Conservation (phyloP, 1,140 invertebrate species). For the Hydropsyche tenuis region DNA sequence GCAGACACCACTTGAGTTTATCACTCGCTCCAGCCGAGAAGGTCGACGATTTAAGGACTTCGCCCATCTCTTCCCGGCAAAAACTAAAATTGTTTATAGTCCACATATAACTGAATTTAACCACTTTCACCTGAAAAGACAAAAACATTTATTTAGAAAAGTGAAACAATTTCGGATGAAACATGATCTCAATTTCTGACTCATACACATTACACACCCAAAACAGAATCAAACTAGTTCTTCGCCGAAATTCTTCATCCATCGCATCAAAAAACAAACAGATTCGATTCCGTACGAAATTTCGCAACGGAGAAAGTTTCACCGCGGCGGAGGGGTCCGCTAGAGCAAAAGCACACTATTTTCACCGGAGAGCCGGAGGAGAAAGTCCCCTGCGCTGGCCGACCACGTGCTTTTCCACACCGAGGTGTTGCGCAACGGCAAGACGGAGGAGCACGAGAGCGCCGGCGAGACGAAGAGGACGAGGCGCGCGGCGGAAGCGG, state of each 20-base stretch:
- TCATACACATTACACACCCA: no score
- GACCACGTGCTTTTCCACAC: constrained; percentile 8
- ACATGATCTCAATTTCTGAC: no score
- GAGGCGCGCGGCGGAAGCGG: constrained; percentile 26
- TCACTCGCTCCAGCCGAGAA: constrained; percentile 99
- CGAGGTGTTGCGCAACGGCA: constrained; percentile 2
- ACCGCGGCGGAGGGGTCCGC: background rate
- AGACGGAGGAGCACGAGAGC: background rate
- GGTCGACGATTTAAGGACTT: constrained; percentile 98
- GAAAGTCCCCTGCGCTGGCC: constrained; percentile 28
- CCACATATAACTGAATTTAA: constrained; percentile 99
- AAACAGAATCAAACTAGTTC: background rate
- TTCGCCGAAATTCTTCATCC: background rate
- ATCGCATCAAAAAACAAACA: constrained; percentile 4
- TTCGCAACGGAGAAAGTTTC: constrained; percentile 40
- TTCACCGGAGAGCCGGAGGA: constrained; percentile 19
- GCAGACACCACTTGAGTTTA: constrained; percentile 99
- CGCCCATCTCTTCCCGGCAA: constrained; percentile 99
- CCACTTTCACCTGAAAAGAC: constrained; percentile 93
- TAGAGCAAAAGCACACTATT: constrained; percentile 13
- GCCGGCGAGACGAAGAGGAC: background rate
- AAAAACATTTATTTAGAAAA: constrained; percentile 42
- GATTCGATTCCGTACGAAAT: constrained; percentile 26
- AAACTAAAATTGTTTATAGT: constrained; percentile 99
- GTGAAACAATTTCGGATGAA: background rate